Evolutionary conservation across 2,113 vertebrate species (phyloP), one percentile per base, ranked within the genome.

Genomic region (Sorex araneus): DNA sequence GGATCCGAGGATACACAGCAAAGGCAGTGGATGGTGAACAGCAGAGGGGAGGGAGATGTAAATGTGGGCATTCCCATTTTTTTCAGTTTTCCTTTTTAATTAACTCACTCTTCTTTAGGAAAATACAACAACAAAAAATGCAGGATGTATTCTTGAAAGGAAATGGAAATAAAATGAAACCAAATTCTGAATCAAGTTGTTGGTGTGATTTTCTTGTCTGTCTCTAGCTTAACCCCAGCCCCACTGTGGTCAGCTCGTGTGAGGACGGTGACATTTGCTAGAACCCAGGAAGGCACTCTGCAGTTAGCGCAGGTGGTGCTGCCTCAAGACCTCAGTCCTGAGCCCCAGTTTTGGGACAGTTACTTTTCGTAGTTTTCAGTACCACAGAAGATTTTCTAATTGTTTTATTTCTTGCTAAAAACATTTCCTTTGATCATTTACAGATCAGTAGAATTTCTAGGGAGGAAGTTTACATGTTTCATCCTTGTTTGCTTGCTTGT

Each of bases 111-210:
- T 83, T 83, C 66, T 90, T 82, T 78, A 60, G 84, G 43, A 91
- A 90, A 89, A 74, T 45, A 36, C 21, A 23, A 60, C 57, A 60
- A 67, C 34, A 76, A 93, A 63, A 84, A 86, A 30, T 57, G 6
- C 45, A 43, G 81, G 34, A 32, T 93, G 25, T 78, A 15, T 93
- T 95, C 81, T 90, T 64, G 80, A 92, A 83, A 95, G 89, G 78
- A 93, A 89, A 77, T 90, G 43, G 64, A 92, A 95, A 94, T 95
- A 83, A 91, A 74, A n/a, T 47, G 76, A 75, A 94, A 89, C 76
- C 66, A 93, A 30, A 80, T 93, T 28, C 83, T 86, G 34, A 0
- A 94, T 60, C 7, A 93, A 81, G 36, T 81, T 92, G n/a, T 75
- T 6, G 91, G 92, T 95, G 30, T 96, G 92, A 86, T 80, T 93